Conservation (phyloP, 2,113 vertebrate species). For the Ameiurus melas region DNA sequence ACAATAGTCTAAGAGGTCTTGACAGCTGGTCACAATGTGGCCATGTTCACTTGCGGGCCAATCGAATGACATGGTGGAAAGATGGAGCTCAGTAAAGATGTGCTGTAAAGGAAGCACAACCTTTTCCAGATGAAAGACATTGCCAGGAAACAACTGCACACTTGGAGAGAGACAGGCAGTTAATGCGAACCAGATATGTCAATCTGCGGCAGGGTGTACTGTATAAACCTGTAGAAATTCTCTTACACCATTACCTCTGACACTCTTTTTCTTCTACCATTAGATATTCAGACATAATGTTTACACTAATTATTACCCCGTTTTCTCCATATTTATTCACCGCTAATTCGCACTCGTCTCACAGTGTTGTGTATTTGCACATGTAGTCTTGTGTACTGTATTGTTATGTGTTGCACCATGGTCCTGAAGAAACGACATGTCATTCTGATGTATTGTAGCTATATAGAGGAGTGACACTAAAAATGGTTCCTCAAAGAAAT, state of each 20-base stretch:
- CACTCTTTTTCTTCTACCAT: not conserved
- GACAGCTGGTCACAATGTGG: not conserved
- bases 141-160: slow-evolving; percentile 31
- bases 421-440: not conserved
- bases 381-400: not conserved
- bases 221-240: not conserved
- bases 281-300: not conserved
- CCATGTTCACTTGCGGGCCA: not conserved
- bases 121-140: slow-evolving; percentile 12
- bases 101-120: not conserved
- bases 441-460: not conserved
- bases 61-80: slow-evolving; percentile 4
- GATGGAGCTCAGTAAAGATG: not conserved
- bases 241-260: not conserved
- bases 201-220: not conserved
- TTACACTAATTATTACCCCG: not conserved
- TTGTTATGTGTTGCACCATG: not conserved
- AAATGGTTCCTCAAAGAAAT: not conserved
- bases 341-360: not conserved
- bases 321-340: not conserved
- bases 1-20: not conserved
- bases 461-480: not conserved
- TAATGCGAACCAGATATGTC: not conserved
- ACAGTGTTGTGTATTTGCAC: not conserved
- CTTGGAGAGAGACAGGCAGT: not conserved